phyloP scores from a whole-genome alignment of 2,797 vertebrate genomes.

The Halcyon leucocephala region DNA sequence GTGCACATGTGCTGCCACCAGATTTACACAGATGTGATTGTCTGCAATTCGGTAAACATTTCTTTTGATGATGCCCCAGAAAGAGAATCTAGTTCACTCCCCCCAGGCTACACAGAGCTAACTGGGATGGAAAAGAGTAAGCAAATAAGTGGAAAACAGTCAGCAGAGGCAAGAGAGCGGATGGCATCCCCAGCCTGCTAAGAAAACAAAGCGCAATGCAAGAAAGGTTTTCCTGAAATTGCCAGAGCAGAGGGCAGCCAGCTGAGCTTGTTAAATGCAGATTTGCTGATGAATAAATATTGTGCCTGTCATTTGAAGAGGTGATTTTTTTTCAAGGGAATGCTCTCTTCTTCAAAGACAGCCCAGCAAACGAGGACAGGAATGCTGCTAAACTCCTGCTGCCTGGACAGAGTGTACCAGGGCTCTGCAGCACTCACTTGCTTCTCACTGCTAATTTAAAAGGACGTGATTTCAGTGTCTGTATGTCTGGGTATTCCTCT shows the following conservation, averaged over 20 bases:
- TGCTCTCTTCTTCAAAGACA: neutral
- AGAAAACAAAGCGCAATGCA: neutral
- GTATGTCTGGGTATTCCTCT: constrained; percentile 34
- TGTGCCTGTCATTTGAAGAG: neutral
- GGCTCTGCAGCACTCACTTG: neutral
- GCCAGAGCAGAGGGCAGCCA: neutral
- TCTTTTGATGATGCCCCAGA: constrained; percentile 32
- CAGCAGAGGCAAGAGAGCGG: constrained; percentile 35
- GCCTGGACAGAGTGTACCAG: neutral
- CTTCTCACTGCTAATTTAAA: constrained; percentile 30
- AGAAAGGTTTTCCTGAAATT: neutral
- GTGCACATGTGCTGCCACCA: constrained; percentile 15
- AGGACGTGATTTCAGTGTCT: constrained; percentile 54
- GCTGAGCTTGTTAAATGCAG: neutral
- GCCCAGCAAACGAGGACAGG: neutral
- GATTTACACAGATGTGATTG: neutral
- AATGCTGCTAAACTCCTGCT: neutral
- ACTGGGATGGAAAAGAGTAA: constrained; percentile 55
- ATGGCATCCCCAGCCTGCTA: neutral
- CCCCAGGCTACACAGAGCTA: constrained; percentile 27
- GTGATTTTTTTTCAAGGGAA: neutral
- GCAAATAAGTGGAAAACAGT: constrained; percentile 35
- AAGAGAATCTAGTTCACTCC: constrained; percentile 61
- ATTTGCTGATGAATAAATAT: neutral
- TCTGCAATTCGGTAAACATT: neutral